These are phyloP conservation scores for Bergia puertoricense DNA, from an alignment of 92 coral and sea anemone genomes.

Conservation along the genomic window DNA sequence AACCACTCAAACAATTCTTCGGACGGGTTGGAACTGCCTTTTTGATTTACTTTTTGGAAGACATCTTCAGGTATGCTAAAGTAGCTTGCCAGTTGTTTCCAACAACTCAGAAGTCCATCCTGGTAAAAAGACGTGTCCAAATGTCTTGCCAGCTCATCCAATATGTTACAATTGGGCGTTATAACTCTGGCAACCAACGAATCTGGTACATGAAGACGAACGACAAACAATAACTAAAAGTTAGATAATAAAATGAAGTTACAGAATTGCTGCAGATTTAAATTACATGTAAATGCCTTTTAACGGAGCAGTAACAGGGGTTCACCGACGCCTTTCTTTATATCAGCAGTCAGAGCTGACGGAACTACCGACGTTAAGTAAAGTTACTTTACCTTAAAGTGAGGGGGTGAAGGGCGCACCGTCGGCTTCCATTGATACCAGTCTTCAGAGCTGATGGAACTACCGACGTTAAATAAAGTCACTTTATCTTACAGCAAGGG, in stretches of 20 bases:
- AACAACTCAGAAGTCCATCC: constrained; percentile 6
- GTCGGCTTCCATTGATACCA: too few relatives aligned
- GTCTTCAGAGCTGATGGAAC: too few relatives aligned
- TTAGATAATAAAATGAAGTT: too few relatives aligned
- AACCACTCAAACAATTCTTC: neutral
- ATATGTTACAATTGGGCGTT: neutral
- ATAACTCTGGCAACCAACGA: constrained; percentile 4
- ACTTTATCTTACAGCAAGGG: too few relatives aligned
- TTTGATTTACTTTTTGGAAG: neutral
- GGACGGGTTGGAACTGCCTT: neutral
- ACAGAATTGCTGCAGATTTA: neutral
- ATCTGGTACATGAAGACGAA: neutral
- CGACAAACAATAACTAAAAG: neutral
- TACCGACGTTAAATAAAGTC: too few relatives aligned
- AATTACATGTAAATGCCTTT: neutral
- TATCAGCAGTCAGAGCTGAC: too few relatives aligned
- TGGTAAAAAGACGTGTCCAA: neutral
- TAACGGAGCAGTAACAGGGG: neutral
- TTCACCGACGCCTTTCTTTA: too few relatives aligned
- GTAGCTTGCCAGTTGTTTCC: constrained; percentile 30
- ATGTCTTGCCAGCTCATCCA: constrained; percentile 11
- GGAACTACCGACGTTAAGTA: too few relatives aligned
- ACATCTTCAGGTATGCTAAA: neutral
- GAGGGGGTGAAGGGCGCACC: too few relatives aligned
- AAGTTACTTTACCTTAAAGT: too few relatives aligned